These are phyloP conservation scores for Aethes cnicana DNA, from an alignment of 2,888 invertebrate genomes.

Conservation along the genomic window DNA sequence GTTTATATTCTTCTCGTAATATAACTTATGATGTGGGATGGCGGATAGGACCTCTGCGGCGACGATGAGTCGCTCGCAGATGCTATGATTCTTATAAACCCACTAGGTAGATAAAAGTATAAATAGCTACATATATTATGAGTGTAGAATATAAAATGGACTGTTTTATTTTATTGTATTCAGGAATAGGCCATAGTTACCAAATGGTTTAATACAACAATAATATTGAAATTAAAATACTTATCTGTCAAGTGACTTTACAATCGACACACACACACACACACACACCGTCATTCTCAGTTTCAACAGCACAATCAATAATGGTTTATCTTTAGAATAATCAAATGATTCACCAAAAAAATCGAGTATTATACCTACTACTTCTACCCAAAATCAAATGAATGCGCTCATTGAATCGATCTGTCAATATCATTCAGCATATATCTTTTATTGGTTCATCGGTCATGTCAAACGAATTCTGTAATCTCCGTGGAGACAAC, in stretches of 20 bases:
- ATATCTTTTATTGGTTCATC: constrained; percentile 11
- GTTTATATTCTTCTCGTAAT: constrained; percentile 34
- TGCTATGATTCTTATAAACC: not conserved
- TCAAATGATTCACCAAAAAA: constrained; percentile 13
- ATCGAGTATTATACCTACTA: not conserved
- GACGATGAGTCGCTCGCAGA: no score
- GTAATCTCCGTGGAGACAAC: not conserved
- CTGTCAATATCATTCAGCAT: constrained; percentile 6
- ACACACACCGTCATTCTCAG: no score
- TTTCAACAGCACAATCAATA: not conserved
- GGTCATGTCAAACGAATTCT: not conserved
- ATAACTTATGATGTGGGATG: constrained; percentile 7
- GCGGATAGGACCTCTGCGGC: constrained; percentile 1
- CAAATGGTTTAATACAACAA: no score
- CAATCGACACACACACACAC: no score
- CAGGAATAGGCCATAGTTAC: no score
- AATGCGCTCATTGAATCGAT: constrained; percentile 7
- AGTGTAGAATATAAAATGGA: no score
- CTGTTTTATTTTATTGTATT: no score
- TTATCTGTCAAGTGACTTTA: no score
- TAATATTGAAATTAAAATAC: no score
- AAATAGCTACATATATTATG: no score
- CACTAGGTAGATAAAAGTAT: not conserved
- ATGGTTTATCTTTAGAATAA: not conserved
- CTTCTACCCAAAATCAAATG: constrained; percentile 12